phyloP scores from a whole-genome alignment of 2,113 vertebrate species.

The Oreochromis tanganicae region DNA sequence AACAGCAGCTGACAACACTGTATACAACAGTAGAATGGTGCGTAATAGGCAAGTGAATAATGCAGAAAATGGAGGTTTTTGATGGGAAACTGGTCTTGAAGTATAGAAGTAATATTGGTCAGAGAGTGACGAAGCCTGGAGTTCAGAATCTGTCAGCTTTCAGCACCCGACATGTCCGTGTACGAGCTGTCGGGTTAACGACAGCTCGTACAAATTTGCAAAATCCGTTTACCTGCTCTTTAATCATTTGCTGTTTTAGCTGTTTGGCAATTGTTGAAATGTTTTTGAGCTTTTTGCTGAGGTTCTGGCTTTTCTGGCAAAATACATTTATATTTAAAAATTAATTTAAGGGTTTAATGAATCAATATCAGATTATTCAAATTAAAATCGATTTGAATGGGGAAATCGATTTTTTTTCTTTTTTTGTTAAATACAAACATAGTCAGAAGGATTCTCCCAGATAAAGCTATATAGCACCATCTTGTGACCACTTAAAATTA shows the following conservation, averaged over 20 bases:
- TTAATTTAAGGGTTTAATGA: not conserved
- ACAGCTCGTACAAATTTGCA: not conserved
- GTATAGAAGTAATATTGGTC: not conserved
- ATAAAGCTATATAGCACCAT: not conserved
- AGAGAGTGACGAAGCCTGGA: not conserved
- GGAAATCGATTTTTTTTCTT: accelerated
- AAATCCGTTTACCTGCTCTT: not conserved
- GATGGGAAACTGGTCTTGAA: not conserved
- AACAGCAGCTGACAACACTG: not conserved
- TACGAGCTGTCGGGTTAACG: not conserved
- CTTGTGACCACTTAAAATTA: not conserved
- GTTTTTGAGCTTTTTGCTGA: not conserved
- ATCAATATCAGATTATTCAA: not conserved
- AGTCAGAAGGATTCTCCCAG: not conserved
- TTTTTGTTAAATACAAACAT: not conserved
- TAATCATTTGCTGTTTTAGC: not conserved
- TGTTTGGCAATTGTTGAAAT: not conserved
- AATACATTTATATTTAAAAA: not conserved
- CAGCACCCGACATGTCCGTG: not conserved
- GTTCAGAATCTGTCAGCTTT: not conserved
- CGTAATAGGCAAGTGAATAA: not conserved
- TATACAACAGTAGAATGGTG: not conserved
- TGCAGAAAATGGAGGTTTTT: not conserved
- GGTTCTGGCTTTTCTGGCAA: not conserved
- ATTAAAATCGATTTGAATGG: not conserved